phyloP scores from a whole-genome alignment of 2,113 vertebrate species.

The Myocastor coypus region DNA sequence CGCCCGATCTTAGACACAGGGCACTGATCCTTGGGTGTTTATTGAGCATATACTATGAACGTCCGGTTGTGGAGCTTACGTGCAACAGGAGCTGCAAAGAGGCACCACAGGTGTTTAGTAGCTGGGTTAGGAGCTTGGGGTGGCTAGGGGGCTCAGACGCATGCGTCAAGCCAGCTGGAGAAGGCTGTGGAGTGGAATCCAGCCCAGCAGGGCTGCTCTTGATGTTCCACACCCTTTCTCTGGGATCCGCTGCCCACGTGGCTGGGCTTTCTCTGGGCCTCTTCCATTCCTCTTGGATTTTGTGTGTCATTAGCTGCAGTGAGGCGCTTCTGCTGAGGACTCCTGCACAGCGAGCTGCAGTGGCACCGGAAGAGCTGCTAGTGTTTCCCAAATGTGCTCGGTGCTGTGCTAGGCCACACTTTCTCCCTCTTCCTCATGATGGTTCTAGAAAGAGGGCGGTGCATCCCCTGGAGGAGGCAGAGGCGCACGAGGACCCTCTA shows the following conservation, averaged over 20 bases:
- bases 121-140: background rate
- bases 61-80: background rate
- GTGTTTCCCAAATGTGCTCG: background rate
- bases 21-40: background rate
- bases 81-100: background rate
- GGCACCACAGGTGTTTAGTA: background rate
- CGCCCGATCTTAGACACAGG: background rate
- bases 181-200: background rate
- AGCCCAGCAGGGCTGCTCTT: no score
- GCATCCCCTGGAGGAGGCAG: background rate
- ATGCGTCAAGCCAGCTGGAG: background rate
- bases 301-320: background rate
- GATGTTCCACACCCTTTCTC: background rate
- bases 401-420: background rate
- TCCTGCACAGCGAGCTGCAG: background rate
- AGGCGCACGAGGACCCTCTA: background rate
- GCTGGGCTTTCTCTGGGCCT: background rate
- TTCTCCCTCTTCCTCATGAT: background rate
- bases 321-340: background rate
- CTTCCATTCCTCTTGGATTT: background rate
- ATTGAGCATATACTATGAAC: background rate
- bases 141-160: background rate
- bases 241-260: accelerated
- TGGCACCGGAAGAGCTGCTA: background rate
- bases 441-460: background rate